Conservation (phyloP, 2,113 vertebrate species). For the Ochotona curzoniae region DNA sequence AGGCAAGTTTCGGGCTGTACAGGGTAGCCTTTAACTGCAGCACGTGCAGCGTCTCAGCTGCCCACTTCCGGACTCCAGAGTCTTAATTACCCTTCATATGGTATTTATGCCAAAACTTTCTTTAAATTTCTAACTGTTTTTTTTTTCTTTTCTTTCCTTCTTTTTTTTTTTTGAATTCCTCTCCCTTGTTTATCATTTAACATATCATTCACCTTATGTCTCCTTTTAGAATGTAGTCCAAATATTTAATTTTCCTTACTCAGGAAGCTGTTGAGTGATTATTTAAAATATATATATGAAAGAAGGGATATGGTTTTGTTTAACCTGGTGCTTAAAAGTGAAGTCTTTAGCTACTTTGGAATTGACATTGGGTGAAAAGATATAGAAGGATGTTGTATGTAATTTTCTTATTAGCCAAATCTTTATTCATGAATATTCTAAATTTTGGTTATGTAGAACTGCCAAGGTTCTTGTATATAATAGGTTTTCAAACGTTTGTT, state of each 20-base stretch:
- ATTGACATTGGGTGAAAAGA: constrained; percentile 33
- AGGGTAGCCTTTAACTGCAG: constrained; percentile 60
- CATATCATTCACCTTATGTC: constrained; percentile 45
- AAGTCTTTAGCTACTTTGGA: constrained; percentile 56
- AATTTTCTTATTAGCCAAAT: constrained; percentile 32
- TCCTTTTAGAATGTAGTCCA: constrained; percentile 49
- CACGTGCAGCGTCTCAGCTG: constrained; percentile 40
- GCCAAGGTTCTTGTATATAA: constrained; percentile 37
- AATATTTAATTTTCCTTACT: constrained; percentile 55
- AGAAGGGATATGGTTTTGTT: constrained; percentile 55
- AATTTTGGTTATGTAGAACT: constrained; percentile 16
- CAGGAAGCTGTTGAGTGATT: not conserved
- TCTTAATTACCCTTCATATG: constrained; percentile 47
- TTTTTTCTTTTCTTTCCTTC: not conserved
- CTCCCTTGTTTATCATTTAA: constrained; percentile 29
- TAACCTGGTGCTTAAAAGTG: constrained; percentile 41
- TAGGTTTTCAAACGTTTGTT: constrained; percentile 36
- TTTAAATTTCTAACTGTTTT: constrained; percentile 59
- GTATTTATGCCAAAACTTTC: constrained; percentile 49
- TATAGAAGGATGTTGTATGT: constrained; percentile 30
- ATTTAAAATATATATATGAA: constrained; percentile 33
- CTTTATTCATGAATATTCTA: constrained; percentile 39
- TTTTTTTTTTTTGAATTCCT: constrained; percentile 12
- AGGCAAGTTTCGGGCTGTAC: constrained; percentile 9
- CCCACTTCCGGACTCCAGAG: not conserved